A percentile compares a stretch with the other conserved stretches of the same genome.
phyloP scores from a whole-genome alignment of 2,113 vertebrate species.

The Boulengeromyrus knoepffleri region DNA sequence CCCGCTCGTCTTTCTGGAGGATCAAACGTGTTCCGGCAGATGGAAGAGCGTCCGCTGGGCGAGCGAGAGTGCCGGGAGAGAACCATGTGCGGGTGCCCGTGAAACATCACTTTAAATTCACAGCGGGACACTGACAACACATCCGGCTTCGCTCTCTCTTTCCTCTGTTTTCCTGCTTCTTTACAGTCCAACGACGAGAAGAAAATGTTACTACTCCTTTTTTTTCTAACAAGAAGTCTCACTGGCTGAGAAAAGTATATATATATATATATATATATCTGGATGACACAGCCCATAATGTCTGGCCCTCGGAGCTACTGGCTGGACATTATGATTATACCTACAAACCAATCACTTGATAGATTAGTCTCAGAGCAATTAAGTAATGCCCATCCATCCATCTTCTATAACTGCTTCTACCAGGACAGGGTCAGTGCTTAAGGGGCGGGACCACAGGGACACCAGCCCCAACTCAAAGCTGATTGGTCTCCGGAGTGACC shows the following conservation, averaged over 20 bases:
- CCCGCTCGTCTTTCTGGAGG: neutral
- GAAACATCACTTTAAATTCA: slow-evolving; percentile 20
- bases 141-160: neutral
- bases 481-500: neutral
- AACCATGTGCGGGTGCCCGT: neutral
- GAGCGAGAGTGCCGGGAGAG: neutral
- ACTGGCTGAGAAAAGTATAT: neutral
- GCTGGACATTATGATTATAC: neutral
- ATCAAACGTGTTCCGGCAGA: neutral
- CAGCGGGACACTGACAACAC: neutral
- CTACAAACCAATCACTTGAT: neutral
- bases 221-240: neutral
- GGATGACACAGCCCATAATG: neutral
- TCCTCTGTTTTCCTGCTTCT: neutral
- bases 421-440: neutral
- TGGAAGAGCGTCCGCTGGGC: neutral
- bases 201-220: neutral
- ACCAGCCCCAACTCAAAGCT: neutral
- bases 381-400: neutral
- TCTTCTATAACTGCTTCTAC: neutral
- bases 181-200: neutral
- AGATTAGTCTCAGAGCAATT: neutral
- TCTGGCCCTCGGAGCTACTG: neutral
- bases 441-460: neutral
- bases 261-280: neutral